Evolutionary conservation across 2,113 vertebrate species (phyloP).

Genomic region (Pachypanchax playfairii): DNA sequence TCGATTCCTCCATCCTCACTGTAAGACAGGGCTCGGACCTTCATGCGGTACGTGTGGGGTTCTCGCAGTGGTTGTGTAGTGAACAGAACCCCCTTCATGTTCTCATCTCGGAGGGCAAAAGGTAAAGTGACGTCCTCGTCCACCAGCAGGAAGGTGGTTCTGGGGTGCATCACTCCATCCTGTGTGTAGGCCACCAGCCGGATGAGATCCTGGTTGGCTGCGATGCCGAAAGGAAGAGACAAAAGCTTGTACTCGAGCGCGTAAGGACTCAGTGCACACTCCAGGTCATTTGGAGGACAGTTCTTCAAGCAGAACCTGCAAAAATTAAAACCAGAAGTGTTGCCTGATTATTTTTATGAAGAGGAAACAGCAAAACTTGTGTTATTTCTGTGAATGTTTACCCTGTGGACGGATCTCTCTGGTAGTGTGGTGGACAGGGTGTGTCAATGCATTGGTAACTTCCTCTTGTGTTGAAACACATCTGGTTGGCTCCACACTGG

Average conservation of each 20-base stretch:
- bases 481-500: constrained; percentile 88
- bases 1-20: constrained; percentile 84
- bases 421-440: constrained; percentile 92
- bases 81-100: constrained; percentile 93
- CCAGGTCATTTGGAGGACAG: constrained; percentile 91
- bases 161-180: constrained; percentile 91
- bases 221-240: constrained; percentile 94
- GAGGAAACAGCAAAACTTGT: no score
- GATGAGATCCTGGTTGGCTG: constrained; percentile 94
- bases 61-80: constrained; percentile 84
- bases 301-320: constrained; percentile 93
- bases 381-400: constrained; percentile 53
- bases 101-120: constrained; percentile 92
- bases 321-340: background rate
- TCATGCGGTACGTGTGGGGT: constrained; percentile 91
- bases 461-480: constrained; percentile 98
- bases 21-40: constrained; percentile 91
- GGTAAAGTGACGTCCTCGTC: constrained; percentile 84
- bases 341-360: no score
- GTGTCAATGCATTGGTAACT: constrained; percentile 95
- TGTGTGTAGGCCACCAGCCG: constrained; percentile 95
- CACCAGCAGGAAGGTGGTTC: constrained; percentile 88
- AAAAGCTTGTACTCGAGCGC: constrained; percentile 96
- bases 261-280: constrained; percentile 91
- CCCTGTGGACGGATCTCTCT: constrained; percentile 88